Evolutionary conservation across 2,797 vertebrate species (phyloP).

Genomic region (Anguilla obscura): DNA sequence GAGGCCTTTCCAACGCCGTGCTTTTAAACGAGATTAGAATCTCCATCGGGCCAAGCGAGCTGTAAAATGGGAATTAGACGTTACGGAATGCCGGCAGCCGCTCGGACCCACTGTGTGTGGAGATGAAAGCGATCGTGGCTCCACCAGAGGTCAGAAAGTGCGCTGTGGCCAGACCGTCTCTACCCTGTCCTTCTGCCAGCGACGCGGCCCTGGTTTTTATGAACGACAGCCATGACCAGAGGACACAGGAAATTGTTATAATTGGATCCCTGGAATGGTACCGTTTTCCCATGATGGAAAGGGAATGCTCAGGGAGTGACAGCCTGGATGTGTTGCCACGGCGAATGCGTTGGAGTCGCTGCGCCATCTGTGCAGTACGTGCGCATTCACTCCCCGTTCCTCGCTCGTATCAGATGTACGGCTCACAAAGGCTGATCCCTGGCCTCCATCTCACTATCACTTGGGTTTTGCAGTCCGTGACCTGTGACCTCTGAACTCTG

Average conservation of each 20-base stretch:
- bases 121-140: background rate
- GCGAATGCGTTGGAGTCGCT: slow-evolving; percentile 56
- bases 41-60: slow-evolving; percentile 26
- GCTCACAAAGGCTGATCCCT: slow-evolving; percentile 28
- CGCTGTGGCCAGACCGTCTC: background rate
- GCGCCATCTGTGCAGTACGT: slow-evolving; percentile 47
- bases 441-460: slow-evolving; percentile 34
- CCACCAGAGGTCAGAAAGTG: background rate
- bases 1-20: slow-evolving; percentile 25
- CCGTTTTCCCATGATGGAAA: background rate
- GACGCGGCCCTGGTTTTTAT: background rate
- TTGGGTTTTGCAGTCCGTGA: slow-evolving; percentile 51
- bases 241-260: background rate
- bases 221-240: background rate
- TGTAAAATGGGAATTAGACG: slow-evolving; percentile 39
- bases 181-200: background rate
- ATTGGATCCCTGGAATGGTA: background rate
- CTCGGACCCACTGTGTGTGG: background rate
- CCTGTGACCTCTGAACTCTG: slow-evolving; percentile 55
- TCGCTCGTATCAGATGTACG: background rate
- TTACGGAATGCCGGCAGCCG: slow-evolving; percentile 31
- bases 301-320: background rate
- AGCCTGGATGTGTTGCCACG: slow-evolving; percentile 38
- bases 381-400: slow-evolving; percentile 18
- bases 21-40: slow-evolving; percentile 36